phyloP scores from a whole-genome alignment of 2,797 vertebrate species.

The Acridotheres tristis region DNA sequence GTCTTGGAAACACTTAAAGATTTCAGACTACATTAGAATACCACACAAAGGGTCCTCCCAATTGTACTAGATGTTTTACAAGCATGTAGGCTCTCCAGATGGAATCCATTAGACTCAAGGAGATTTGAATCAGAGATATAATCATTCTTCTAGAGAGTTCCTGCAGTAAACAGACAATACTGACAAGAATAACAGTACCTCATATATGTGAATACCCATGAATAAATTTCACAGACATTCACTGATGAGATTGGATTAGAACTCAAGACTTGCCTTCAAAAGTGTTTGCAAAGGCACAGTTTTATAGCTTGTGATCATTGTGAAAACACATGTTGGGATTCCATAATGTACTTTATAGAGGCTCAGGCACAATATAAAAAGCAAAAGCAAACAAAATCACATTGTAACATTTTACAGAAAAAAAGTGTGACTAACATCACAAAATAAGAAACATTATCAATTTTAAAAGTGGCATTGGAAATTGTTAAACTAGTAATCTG shows the following conservation, averaged over 20 bases:
- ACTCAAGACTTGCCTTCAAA: not conserved
- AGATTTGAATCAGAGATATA: not conserved
- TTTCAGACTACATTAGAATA: conserved; percentile 29
- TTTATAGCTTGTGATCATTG: not conserved
- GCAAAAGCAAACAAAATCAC: not conserved
- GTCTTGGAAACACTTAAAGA: not conserved
- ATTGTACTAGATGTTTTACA: conserved; percentile 3
- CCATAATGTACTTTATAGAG: not conserved
- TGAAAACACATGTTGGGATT: not conserved
- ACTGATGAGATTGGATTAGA: not conserved
- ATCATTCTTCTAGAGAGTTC: not conserved
- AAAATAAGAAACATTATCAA: not conserved
- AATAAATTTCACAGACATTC: not conserved
- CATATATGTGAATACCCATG: not conserved
- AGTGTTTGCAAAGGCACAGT: not conserved
- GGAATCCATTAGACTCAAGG: not conserved
- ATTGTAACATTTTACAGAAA: not conserved
- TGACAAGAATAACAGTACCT: not conserved
- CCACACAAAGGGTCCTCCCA: not conserved
- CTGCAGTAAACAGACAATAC: not conserved
- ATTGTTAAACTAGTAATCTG: not conserved
- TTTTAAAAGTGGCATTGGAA: not conserved
- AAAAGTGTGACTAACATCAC: not conserved
- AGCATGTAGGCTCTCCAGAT: not conserved
- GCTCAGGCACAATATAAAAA: not conserved